Conservation (phyloP, 2,888 invertebrate genomes). For the Apotomis turbidana region DNA sequence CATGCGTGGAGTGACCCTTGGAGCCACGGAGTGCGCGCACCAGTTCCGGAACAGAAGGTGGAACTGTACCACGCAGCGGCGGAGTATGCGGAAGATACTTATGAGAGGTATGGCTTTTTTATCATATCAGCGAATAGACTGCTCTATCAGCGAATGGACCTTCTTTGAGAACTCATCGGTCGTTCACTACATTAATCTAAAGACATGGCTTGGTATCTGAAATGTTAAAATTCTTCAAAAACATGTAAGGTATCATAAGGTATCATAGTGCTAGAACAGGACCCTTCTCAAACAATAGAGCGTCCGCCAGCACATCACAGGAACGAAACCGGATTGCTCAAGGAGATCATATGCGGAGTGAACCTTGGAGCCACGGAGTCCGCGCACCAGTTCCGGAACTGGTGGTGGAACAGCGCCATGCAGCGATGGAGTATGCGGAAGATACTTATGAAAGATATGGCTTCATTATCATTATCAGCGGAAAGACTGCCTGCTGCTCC, state of each 20-base stretch:
- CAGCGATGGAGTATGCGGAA: conserved; percentile 91
- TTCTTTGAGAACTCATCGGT: too few relatives aligned
- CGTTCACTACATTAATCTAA: too few relatives aligned
- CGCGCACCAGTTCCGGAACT: conserved; percentile 92
- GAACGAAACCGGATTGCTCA: conserved; percentile 90
- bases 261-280: too few relatives aligned
- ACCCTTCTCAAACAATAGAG: too few relatives aligned
- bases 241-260: too few relatives aligned
- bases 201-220: too few relatives aligned
- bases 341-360: conserved; percentile 93
- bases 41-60: conserved; percentile 94
- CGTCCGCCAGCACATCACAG: conserved; percentile 73
- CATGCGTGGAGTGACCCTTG: conserved; percentile 91
- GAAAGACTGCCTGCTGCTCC: too few relatives aligned
- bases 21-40: conserved; percentile 93
- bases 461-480: neutral
- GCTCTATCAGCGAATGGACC: too few relatives aligned
- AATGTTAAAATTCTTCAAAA: too few relatives aligned
- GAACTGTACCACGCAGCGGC: conserved; percentile 93
- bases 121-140: neutral
- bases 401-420: conserved; percentile 95
- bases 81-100: conserved; percentile 93
- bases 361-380: conserved; percentile 93
- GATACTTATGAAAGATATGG: conserved; percentile 92
- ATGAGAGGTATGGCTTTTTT: conserved; percentile 87